These are phyloP conservation scores for Hylaeus volcanicus DNA, from an alignment of 1,140 invertebrate genomes.

Conservation along the genomic window DNA sequence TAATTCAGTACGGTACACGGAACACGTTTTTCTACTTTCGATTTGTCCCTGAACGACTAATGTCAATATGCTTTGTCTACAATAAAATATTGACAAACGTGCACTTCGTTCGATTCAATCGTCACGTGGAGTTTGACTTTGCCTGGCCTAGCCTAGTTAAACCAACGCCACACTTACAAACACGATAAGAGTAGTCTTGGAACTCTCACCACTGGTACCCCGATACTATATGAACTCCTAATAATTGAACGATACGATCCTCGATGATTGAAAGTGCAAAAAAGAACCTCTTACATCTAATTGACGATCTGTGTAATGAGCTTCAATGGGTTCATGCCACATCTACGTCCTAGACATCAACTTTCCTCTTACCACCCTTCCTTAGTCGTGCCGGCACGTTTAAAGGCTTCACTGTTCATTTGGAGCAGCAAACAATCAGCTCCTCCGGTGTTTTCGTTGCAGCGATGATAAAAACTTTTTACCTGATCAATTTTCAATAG, in stretches of 20 bases:
- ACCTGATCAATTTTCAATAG: not conserved
- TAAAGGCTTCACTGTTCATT: slow-evolving; percentile 27
- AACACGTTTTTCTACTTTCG: not conserved
- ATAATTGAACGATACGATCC: slow-evolving; percentile 24
- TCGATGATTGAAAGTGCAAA: slow-evolving; percentile 26
- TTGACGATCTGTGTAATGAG: slow-evolving; percentile 52
- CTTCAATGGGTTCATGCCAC: slow-evolving; percentile 29
- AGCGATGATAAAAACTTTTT: not conserved
- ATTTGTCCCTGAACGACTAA: not conserved
- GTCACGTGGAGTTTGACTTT: not conserved
- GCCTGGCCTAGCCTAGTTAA: not conserved
- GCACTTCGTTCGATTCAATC: not conserved
- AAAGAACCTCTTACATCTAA: slow-evolving; percentile 45
- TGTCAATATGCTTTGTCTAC: not conserved
- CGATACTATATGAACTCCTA: slow-evolving; percentile 17
- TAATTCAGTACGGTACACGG: too few relatives aligned
- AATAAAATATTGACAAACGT: not conserved
- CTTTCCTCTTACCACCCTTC: slow-evolving; percentile 16
- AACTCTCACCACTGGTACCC: not conserved
- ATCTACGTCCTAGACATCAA: slow-evolving; percentile 12
- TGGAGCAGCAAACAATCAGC: slow-evolving; percentile 29
- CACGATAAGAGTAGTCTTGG: not conserved
- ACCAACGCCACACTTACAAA: not conserved
- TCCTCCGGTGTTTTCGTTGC: not conserved
- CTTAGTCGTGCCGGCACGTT: slow-evolving; percentile 16